phyloP scores from a whole-genome alignment of 2,797 vertebrate genomes.

The Trichosurus vulpecula region DNA sequence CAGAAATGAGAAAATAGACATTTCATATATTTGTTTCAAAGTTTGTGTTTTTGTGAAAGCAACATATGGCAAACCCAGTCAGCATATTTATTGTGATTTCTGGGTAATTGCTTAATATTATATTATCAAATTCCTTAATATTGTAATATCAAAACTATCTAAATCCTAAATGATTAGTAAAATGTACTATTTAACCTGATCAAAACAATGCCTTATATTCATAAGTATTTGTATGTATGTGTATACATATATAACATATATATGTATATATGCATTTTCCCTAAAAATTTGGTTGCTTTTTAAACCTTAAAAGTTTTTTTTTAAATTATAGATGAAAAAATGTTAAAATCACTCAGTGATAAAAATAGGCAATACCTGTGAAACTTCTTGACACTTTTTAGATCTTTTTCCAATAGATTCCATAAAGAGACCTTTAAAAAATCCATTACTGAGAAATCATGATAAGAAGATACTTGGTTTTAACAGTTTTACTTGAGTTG shows the following conservation, averaged over 20 bases:
- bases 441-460: background rate
- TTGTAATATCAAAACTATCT: background rate
- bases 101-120: background rate
- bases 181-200: too few species aligned
- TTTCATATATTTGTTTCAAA: conserved; percentile 43
- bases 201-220: conserved; percentile 2
- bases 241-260: background rate
- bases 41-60: conserved; percentile 4
- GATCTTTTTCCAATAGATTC: background rate
- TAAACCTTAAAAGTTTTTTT: background rate
- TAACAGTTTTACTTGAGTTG: background rate
- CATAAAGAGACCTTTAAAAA: background rate
- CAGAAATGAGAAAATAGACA: conserved; percentile 18
- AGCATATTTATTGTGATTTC: background rate
- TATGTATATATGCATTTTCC: background rate
- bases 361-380: background rate
- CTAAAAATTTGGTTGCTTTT: background rate
- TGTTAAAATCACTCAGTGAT: background rate
- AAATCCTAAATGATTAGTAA: background rate
- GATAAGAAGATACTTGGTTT: conserved; percentile 31
- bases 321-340: background rate
- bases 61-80: background rate
- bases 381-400: conserved; percentile 4
- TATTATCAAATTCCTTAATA: background rate
- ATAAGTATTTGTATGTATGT: too few species aligned